phyloP scores from a whole-genome alignment of 2,797 vertebrate species.

The Enteromius unitaeniatus region DNA sequence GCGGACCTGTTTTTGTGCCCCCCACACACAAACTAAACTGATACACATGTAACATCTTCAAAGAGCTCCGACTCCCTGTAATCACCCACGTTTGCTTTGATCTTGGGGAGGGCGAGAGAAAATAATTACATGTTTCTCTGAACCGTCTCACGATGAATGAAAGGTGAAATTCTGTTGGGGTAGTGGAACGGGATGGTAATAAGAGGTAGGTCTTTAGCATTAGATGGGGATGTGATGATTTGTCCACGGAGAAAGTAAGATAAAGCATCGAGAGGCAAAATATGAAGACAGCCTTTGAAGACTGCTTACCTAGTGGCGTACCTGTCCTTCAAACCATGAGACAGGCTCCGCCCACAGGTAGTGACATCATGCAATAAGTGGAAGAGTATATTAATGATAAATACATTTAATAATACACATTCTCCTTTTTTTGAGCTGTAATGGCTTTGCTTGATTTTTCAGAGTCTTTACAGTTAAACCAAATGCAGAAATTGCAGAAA shows the following conservation, averaged over 20 bases:
- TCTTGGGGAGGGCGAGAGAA: constrained; percentile 74
- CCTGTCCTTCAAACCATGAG: neutral
- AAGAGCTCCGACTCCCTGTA: constrained; percentile 77
- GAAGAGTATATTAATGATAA: neutral
- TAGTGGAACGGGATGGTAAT: constrained; percentile 79
- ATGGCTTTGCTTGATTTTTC: too few relatives aligned
- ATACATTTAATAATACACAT: neutral
- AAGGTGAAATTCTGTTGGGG: constrained; percentile 70
- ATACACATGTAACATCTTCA: constrained; percentile 71
- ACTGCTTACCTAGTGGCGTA: neutral
- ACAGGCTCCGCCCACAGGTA: neutral
- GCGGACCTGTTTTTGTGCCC: constrained; percentile 57
- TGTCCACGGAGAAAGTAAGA: constrained; percentile 67
- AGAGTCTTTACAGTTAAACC: too few relatives aligned
- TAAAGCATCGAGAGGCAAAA: constrained; percentile 16
- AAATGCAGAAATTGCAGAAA: too few relatives aligned
- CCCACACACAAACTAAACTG: constrained; percentile 72
- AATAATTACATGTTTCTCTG: constrained; percentile 73
- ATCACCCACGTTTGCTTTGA: constrained; percentile 78
- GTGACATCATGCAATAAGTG: neutral
- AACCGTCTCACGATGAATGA: constrained; percentile 79
- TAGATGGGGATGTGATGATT: constrained; percentile 85
- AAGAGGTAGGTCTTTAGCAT: constrained; percentile 72
- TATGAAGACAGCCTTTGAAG: constrained; percentile 9
- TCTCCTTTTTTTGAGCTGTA: neutral